Percentiles rank a stretch among this genome's conserved stretches.
These are phyloP conservation scores for Heliconius ismenius DNA, from an alignment of 2,888 invertebrate genomes.

Conservation along the genomic window DNA sequence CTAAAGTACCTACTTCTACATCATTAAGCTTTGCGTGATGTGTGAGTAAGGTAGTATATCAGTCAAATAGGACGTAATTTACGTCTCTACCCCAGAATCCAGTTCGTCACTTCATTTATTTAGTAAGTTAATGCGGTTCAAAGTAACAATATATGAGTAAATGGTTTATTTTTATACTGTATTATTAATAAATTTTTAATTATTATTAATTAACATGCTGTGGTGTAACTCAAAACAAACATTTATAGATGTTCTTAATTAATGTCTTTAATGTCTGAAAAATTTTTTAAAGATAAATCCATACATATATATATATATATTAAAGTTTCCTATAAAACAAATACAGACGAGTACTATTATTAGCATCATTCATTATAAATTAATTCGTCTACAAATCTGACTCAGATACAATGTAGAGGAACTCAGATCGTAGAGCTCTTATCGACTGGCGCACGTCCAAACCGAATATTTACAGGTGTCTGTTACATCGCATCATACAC, in stretches of 20 bases:
- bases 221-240: background rate
- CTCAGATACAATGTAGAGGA: slow-evolving; percentile 34
- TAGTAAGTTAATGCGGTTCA: background rate
- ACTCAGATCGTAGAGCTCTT: slow-evolving; percentile 43
- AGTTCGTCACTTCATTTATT: slow-evolving; percentile 12
- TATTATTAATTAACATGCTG: no score
- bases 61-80: slow-evolving; percentile 22
- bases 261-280: no score
- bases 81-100: slow-evolving; percentile 18
- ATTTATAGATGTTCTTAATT: background rate
- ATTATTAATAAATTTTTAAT: no score
- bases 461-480: slow-evolving; percentile 59
- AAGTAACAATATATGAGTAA: background rate
- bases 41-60: slow-evolving; percentile 22
- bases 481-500: slow-evolving; percentile 48
- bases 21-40: slow-evolving; percentile 9
- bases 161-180: background rate
- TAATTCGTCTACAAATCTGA: slow-evolving; percentile 26
- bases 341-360: background rate
- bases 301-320: no score
- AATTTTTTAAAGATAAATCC: no score
- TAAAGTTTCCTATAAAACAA: background rate
- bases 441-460: slow-evolving; percentile 66
- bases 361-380: slow-evolving; percentile 8
- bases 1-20: background rate